These are phyloP conservation scores for Elanoides forficatus DNA, from an alignment of 2,113 vertebrate genomes.

Conservation along the genomic window DNA sequence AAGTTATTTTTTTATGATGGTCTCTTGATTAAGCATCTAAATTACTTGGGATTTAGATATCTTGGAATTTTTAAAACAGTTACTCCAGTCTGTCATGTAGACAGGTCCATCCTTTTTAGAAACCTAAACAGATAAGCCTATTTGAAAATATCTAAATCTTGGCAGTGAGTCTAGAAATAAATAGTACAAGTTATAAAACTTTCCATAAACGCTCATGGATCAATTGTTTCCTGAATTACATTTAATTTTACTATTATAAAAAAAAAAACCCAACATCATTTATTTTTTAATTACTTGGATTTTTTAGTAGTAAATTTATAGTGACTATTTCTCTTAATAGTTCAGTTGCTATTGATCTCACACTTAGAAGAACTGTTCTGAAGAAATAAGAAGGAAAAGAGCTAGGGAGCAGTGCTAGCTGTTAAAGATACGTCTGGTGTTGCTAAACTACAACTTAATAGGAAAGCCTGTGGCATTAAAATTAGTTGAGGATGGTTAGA, in stretches of 20 bases:
- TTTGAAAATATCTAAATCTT: neutral
- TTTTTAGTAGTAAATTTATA: neutral
- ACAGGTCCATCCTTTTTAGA: neutral
- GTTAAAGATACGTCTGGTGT: neutral
- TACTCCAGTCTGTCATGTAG: neutral
- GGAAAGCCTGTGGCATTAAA: neutral
- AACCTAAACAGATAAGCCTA: neutral
- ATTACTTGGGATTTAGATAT: neutral
- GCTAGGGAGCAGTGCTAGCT: neutral
- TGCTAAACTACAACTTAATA: neutral
- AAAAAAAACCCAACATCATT: neutral
- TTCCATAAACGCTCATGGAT: accelerated
- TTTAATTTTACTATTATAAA: neutral
- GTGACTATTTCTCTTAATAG: neutral
- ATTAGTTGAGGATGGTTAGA: neutral
- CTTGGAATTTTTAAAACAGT: neutral
- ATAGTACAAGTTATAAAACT: neutral
- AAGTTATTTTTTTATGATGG: neutral
- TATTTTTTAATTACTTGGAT: neutral
- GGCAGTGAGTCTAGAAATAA: neutral
- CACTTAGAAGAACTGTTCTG: neutral
- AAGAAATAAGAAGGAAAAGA: neutral
- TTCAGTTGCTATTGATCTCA: neutral
- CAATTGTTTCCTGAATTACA: neutral
- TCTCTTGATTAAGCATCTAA: neutral